phyloP scores from a whole-genome alignment of 2,888 invertebrate species.

The Marronus borbonicus region DNA sequence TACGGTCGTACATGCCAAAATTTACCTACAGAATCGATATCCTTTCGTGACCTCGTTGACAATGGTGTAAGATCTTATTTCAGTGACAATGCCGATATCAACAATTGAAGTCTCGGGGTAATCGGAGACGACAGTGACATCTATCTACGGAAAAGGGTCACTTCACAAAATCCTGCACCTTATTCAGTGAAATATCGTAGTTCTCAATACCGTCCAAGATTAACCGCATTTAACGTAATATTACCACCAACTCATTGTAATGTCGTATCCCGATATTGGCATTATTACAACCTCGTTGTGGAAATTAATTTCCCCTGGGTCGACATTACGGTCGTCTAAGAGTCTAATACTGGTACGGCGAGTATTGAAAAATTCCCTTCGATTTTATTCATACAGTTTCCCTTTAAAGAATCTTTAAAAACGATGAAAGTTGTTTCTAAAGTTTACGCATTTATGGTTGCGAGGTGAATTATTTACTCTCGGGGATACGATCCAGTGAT shows the following conservation, averaged over 20 bases:
- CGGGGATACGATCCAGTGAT: too few relatives aligned
- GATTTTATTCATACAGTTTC: conserved; percentile 9
- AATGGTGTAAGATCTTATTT: conserved; percentile 60
- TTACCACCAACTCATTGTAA: conserved; percentile 46
- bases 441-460: not conserved
- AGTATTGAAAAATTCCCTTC: conserved; percentile 26
- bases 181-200: conserved; percentile 23
- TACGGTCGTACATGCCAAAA: too few relatives aligned
- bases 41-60: conserved; percentile 50
- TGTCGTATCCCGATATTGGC: conserved; percentile 35
- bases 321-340: conserved; percentile 30
- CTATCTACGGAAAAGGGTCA: conserved; percentile 58
- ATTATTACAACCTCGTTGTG: conserved; percentile 38
- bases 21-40: conserved; percentile 52
- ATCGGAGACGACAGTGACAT: conserved; percentile 66
- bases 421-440: conserved; percentile 1
- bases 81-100: conserved; percentile 65
- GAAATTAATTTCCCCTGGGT: conserved; percentile 49
- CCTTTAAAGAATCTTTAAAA: not conserved
- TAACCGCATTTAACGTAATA: conserved; percentile 48
- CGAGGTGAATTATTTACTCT: too few relatives aligned
- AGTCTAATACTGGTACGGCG: conserved; percentile 22
- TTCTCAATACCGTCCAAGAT: conserved; percentile 42
- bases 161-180: conserved; percentile 36
- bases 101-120: conserved; percentile 68